These are phyloP conservation scores for Temnopleurus reevesii DNA, from an alignment of 53 echinoderm and acorn worm species.

Conservation along the genomic window DNA sequence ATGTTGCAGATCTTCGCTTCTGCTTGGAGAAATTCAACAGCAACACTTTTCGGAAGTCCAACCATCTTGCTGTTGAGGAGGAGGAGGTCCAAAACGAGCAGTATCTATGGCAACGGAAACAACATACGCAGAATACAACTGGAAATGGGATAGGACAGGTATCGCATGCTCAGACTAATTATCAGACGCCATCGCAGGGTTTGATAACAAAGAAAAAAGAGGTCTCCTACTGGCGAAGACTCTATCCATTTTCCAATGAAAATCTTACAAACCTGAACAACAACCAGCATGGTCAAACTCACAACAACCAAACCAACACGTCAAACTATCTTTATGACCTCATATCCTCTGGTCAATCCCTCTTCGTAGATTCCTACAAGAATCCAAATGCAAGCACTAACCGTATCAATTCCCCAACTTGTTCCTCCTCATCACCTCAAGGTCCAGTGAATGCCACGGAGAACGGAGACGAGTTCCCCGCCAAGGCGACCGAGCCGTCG, in stretches of 20 bases:
- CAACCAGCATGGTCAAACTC: neutral
- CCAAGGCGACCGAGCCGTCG: conserved; percentile 1
- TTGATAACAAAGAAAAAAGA: neutral
- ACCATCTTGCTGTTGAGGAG: neutral
- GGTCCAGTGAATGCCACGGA: conserved; percentile 59
- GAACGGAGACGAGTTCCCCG: conserved; percentile 68
- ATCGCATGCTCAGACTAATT: no score
- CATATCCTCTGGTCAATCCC: neutral
- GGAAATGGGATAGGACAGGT: neutral
- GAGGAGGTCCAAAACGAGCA: neutral
- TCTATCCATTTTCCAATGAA: neutral
- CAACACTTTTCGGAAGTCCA: neutral
- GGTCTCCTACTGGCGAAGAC: neutral
- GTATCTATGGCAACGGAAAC: neutral
- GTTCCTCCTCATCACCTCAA: conserved; percentile 11
- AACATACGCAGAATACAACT: neutral
- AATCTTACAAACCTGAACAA: neutral
- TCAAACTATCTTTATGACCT: neutral
- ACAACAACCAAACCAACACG: neutral
- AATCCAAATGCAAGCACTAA: neutral
- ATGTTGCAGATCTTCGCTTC: conserved; percentile 33
- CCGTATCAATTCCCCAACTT: neutral
- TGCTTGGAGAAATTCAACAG: conserved; percentile 43
- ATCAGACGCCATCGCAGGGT: neutral
- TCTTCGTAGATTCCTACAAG: conserved; percentile 40